Evolutionary conservation across 2,113 vertebrate species (phyloP).

Genomic region (Buteo buteo): DNA sequence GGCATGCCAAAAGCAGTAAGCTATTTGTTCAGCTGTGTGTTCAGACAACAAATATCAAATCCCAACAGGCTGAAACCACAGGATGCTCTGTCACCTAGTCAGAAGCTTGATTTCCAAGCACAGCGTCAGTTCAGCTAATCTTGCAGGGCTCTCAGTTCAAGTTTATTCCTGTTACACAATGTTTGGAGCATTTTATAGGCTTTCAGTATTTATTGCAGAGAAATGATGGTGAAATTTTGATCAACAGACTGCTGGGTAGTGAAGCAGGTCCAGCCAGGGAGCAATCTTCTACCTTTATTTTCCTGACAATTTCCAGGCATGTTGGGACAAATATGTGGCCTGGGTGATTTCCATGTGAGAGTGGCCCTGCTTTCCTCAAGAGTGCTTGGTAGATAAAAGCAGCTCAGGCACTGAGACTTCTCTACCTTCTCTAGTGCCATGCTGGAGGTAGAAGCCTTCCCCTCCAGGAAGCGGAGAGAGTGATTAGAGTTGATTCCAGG

Average conservation of each 20-base stretch:
- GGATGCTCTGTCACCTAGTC: not conserved
- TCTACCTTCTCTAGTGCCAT: not conserved
- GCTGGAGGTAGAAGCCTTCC: not conserved
- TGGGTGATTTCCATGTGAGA: not conserved
- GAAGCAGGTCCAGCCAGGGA: not conserved
- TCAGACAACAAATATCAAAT: not conserved
- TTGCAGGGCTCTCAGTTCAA: not conserved
- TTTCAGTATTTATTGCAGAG: not conserved
- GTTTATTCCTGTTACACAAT: not conserved
- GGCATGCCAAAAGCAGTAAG: not conserved
- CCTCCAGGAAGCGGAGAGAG: not conserved
- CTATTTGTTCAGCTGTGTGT: not conserved
- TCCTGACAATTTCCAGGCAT: not conserved
- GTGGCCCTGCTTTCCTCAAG: not conserved
- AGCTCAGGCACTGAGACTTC: not conserved
- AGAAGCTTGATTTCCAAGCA: not conserved
- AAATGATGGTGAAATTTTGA: not conserved
- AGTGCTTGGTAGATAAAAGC: not conserved
- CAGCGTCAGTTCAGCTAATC: not conserved
- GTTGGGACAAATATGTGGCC: not conserved
- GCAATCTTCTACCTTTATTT: not conserved
- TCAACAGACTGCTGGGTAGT: not conserved
- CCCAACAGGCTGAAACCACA: not conserved
- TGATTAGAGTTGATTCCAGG: not conserved
- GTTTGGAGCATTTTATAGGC: not conserved